Percentiles rank a stretch among this genome's conserved stretches.
These are phyloP conservation scores for Melieria omissa DNA, from an alignment of 2,888 invertebrate species.

Conservation along the genomic window DNA sequence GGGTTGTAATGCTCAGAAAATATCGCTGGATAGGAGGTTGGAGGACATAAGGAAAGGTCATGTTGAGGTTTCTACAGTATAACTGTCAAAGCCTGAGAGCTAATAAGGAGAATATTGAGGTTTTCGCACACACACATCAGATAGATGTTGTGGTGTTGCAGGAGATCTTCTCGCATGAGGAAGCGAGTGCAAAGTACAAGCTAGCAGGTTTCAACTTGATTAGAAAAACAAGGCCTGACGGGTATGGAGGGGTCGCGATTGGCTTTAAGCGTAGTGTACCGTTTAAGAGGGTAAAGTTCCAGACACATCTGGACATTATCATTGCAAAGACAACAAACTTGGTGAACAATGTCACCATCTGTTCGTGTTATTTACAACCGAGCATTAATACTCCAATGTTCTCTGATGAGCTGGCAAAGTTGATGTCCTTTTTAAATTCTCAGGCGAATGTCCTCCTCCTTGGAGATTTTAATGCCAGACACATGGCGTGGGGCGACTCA, in stretches of 20 bases:
- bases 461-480: constrained; percentile 9
- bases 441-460: not conserved
- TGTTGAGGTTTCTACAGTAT: no score
- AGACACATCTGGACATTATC: not conserved
- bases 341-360: not conserved
- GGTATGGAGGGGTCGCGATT: constrained; percentile 1
- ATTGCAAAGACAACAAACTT: constrained; percentile 4
- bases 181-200: no score
- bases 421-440: not conserved
- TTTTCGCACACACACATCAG: no score
- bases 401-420: not conserved
- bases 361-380: not conserved
- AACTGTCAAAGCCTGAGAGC: no score
- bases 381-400: not conserved
- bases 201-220: constrained; percentile 1
- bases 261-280: not conserved
- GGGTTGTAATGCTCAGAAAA: no score
- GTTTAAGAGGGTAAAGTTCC: not conserved
- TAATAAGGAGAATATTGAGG: no score
- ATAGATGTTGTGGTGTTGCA: not conserved
- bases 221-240: not conserved
- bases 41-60: no score
- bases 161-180: constrained; percentile 10
- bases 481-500: not conserved
- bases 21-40: no score